Evolutionary conservation across 2,888 invertebrate genomes (phyloP), one percentile per base, ranked within the genome.

Genomic region (Horisme vitalbata): DNA sequence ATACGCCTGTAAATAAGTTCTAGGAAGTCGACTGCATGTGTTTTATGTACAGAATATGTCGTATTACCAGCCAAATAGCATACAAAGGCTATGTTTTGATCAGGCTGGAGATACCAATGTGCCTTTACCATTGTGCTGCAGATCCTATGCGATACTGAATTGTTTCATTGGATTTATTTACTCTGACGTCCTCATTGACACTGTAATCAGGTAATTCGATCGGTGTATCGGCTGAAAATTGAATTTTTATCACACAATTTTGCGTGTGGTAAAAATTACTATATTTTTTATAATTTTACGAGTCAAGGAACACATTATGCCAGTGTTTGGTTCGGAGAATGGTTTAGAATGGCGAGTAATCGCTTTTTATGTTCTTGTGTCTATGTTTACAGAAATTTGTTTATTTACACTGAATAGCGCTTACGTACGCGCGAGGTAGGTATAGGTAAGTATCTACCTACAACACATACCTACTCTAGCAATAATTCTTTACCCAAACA

Each of bases 61-160:
- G 28, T 52, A 57, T 36, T 44, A 44, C 52, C 45, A 45, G 46
- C 49, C 55, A 67, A 68, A 65, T 57, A 48, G 61, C 57, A 48
- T 65, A 59, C 52, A 83, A 79, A 84, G 82, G 81, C 85, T 89
- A 88, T 89, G 89, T 89, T 89, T 86, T 89, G 88, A 74, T 89
- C 79, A 63, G 71, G 64, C 66, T 69, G 65, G 67, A 70, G 65
- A 77, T 80, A 82, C 70, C 79, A 80, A 83, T 79, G 82, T 83
- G 83, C 62, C 71, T 69, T 63, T 66, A 73, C 84, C 88, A 89
- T 86, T 88, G 88, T 88, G 79, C 74, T 65, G 64, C 71, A 65
- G 68, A 71, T 78, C 75, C 67, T 69, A 66, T 66, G 69, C 68
- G 63, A 80, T 75, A 68, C 71, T 78, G 74, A 75, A 78, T 79